These are phyloP conservation scores for Otolemur garnettii DNA, from an alignment of 2,113 vertebrate genomes.

Conservation along the genomic window DNA sequence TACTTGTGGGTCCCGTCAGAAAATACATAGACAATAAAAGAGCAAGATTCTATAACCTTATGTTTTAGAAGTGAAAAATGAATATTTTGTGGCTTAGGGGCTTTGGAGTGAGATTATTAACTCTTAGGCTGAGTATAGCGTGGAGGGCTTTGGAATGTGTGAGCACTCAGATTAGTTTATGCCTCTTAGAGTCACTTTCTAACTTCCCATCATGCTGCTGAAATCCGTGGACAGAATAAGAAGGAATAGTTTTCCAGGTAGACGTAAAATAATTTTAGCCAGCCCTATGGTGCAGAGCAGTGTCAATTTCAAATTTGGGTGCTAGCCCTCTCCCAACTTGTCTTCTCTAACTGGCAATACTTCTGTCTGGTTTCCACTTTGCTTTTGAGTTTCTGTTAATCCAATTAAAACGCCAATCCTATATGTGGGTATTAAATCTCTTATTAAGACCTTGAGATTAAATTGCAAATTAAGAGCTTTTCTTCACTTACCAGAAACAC, in stretches of 20 bases:
- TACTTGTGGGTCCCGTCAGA: neutral
- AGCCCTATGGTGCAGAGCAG: neutral
- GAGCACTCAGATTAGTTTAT: constrained; percentile 31
- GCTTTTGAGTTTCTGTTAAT: constrained; percentile 50
- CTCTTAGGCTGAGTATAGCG: neutral
- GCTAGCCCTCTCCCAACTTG: neutral
- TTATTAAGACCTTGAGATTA: constrained; percentile 16
- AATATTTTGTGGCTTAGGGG: constrained; percentile 28
- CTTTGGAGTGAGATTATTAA: constrained; percentile 45
- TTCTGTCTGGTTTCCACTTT: constrained; percentile 49
- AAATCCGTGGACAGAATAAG: neutral
- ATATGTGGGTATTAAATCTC: neutral
- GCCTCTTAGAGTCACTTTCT: neutral
- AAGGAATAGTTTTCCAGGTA: neutral
- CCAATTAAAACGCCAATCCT: constrained; percentile 45
- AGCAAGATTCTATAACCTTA: neutral
- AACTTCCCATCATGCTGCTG: neutral
- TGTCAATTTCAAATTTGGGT: neutral
- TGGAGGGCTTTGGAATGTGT: neutral
- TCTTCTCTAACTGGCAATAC: neutral
- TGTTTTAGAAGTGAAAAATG: neutral
- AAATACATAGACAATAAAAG: neutral
- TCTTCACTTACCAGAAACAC: constrained; percentile 1
- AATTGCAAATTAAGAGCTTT: constrained; percentile 54
- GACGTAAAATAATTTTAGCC: neutral